These are phyloP conservation scores for Neodiprion lecontei DNA, from an alignment of 1,140 invertebrate genomes.

Conservation along the genomic window DNA sequence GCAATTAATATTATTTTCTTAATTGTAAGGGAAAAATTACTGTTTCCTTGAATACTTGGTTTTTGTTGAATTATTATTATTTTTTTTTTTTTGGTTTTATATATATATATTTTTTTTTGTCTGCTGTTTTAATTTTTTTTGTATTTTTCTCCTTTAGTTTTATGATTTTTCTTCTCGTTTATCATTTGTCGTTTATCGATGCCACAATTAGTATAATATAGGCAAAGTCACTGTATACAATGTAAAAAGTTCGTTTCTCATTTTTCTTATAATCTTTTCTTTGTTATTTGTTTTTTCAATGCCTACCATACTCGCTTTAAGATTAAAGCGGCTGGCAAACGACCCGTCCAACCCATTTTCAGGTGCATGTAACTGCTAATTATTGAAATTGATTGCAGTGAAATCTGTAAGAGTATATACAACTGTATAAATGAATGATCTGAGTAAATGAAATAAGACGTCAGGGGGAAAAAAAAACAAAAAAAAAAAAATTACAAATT, in stretches of 20 bases:
- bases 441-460: neutral
- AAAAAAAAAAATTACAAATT: too few species aligned
- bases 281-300: conserved; percentile 29
- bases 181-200: conserved; percentile 44
- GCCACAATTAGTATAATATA: conserved; percentile 50
- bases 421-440: conserved; percentile 17
- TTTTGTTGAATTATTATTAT: neutral
- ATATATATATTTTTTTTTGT: neutral
- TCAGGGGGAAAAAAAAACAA: too few species aligned
- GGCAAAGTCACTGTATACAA: conserved; percentile 61
- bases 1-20: conserved; percentile 33
- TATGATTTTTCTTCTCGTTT: conserved; percentile 38
- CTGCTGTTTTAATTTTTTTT: conserved; percentile 32
- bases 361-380: conserved; percentile 49
- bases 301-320: conserved; percentile 39
- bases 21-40: conserved; percentile 30
- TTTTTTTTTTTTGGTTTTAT: conserved; percentile 9
- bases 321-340: conserved; percentile 47
- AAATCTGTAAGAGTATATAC: conserved; percentile 48
- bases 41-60: conserved; percentile 19
- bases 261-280: conserved; percentile 30
- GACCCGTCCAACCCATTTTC: conserved; percentile 53
- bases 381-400: conserved; percentile 52
- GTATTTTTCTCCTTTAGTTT: conserved; percentile 39
- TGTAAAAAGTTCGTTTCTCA: conserved; percentile 50